Evolutionary conservation across 2,888 invertebrate genomes (phyloP).

Genomic region (Andrena camellia): DNA sequence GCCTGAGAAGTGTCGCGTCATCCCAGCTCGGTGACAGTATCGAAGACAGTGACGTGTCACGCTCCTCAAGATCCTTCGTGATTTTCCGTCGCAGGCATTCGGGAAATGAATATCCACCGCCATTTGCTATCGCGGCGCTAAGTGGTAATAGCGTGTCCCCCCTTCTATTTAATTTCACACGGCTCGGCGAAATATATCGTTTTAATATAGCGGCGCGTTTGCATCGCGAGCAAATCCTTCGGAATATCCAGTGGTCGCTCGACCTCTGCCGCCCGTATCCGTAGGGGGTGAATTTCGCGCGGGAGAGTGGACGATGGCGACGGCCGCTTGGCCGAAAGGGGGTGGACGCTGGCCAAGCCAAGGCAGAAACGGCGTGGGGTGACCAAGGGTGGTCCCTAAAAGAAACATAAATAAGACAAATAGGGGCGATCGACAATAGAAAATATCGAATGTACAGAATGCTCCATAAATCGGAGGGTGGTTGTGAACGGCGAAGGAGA

Average conservation of each 20-base stretch:
- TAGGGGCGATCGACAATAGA: constrained; percentile 85
- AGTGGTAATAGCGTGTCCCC: constrained; percentile 32
- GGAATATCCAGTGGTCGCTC: constrained; percentile 75
- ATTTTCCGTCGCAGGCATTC: too few species aligned
- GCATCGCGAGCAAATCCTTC: constrained; percentile 79
- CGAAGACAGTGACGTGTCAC: constrained; percentile 26
- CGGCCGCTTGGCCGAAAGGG: constrained; percentile 55
- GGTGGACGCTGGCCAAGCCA: constrained; percentile 77
- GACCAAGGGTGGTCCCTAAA: constrained; percentile 75
- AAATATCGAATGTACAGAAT: constrained; percentile 85
- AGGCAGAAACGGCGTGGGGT: constrained; percentile 43
- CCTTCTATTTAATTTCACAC: constrained; percentile 46
- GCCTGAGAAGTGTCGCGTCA: constrained; percentile 42
- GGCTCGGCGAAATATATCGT: constrained; percentile 75
- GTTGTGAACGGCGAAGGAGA: constrained; percentile 57
- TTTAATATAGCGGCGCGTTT: constrained; percentile 79
- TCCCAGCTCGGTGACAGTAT: background rate
- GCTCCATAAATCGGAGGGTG: constrained; percentile 83
- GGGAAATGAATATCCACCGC: background rate
- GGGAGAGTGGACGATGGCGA: constrained; percentile 63
- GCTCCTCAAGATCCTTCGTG: constrained; percentile 5
- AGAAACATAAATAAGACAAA: constrained; percentile 85
- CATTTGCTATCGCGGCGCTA: background rate
- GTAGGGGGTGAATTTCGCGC: constrained; percentile 66
- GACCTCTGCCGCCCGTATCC: constrained; percentile 62